These are phyloP conservation scores for Bilobella aurantiaca DNA, from an alignment of 1,140 invertebrate genomes.

Conservation along the genomic window DNA sequence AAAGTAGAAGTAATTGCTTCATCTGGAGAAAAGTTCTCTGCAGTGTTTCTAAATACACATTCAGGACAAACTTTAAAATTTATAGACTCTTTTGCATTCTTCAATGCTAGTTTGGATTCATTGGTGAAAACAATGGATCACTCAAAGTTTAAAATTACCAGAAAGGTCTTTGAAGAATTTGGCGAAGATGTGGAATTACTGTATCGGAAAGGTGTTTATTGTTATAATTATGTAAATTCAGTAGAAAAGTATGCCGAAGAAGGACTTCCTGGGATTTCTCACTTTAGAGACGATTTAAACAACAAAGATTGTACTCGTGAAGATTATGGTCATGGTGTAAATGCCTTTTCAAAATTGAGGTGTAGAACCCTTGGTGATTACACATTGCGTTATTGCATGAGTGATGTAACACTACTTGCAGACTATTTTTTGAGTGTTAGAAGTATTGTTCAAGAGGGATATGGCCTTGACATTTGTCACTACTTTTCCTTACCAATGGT, in stretches of 20 bases:
- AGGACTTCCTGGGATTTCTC: constrained; percentile 15
- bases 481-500: constrained; percentile 36
- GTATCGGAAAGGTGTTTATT: constrained; percentile 7
- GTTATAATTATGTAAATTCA: constrained; percentile 9
- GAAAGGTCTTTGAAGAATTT: background rate
- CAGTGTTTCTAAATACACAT: background rate
- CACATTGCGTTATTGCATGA: constrained; percentile 35
- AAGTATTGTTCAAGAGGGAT: constrained; percentile 5
- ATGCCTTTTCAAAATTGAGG: constrained; percentile 34
- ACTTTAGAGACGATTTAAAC: constrained; percentile 20
- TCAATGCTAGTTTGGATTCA: background rate
- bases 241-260: constrained; percentile 29
- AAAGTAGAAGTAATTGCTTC: background rate
- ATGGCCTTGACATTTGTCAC: constrained; percentile 32
- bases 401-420: constrained; percentile 27
- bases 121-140: constrained; percentile 1
- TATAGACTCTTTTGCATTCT: constrained; percentile 14
- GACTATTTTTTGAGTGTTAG: constrained; percentile 37
- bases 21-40: background rate
- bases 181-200: background rate
- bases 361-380: constrained; percentile 34
- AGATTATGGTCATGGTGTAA: constrained; percentile 34
- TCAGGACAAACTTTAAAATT: background rate
- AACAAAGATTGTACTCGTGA: background rate
- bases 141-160: background rate